Percentiles rank a stretch among this genome's conserved stretches.
These are phyloP conservation scores for Zaprionus ghesquierei DNA, from an alignment of 1,140 invertebrate genomes.

Conservation along the genomic window DNA sequence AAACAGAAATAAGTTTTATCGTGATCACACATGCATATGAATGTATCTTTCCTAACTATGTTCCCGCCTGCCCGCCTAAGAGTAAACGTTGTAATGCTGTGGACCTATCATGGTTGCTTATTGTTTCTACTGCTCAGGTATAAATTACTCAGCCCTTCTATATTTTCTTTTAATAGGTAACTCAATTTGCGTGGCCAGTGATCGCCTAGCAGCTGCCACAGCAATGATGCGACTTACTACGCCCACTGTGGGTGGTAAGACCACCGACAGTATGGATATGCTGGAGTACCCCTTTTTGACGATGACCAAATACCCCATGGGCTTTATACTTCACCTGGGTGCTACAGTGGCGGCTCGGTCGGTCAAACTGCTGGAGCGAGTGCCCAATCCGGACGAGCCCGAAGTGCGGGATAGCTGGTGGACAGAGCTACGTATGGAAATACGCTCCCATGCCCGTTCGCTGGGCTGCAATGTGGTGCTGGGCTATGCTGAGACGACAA, in stretches of 20 bases:
- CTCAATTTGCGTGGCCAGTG: constrained; percentile 80
- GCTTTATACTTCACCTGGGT: constrained; percentile 94
- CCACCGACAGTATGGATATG: constrained; percentile 89
- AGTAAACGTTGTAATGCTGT: constrained; percentile 42
- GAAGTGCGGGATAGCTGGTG: constrained; percentile 97
- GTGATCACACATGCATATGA: not conserved
- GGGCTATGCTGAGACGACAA: constrained; percentile 94
- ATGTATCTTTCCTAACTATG: constrained; percentile 11
- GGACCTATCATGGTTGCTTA: not conserved
- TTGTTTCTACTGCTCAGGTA: not conserved
- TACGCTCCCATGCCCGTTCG: constrained; percentile 94
- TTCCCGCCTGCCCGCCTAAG: constrained; percentile 3
- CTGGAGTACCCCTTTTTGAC: constrained; percentile 98
- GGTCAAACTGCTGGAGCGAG: constrained; percentile 93
- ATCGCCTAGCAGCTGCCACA: constrained; percentile 75
- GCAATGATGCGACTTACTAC: constrained; percentile 83
- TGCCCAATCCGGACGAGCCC: constrained; percentile 92
- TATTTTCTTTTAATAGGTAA: constrained; percentile 59
- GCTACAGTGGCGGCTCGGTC: constrained; percentile 94
- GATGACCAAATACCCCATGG: constrained; percentile 93
- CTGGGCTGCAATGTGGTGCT: constrained; percentile 96
- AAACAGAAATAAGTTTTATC: not conserved
- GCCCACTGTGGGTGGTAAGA: constrained; percentile 60
- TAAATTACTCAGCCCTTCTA: not conserved
- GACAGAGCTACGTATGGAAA: constrained; percentile 97